These are phyloP conservation scores for Caloenas nicobarica DNA, from an alignment of 2,113 vertebrate species.

Conservation along the genomic window DNA sequence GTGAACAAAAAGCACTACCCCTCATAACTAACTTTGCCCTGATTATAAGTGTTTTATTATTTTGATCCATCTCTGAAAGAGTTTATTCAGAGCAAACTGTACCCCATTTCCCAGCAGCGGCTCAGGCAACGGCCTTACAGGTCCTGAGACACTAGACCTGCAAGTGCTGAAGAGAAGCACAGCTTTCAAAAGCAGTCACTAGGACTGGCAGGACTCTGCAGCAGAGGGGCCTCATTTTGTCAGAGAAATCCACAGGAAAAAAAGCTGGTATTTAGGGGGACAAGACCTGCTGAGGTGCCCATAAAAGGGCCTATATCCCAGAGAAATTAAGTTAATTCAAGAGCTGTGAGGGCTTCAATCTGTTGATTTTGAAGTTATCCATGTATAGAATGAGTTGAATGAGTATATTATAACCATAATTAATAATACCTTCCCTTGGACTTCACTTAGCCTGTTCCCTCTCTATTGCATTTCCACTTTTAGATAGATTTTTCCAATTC, in stretches of 20 bases:
- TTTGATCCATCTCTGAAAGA: neutral
- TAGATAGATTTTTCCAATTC: neutral
- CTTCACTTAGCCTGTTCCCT: neutral
- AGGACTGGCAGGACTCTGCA: neutral
- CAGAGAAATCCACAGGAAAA: neutral
- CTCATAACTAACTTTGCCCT: neutral
- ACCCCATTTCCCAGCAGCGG: neutral
- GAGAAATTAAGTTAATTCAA: neutral
- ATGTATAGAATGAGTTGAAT: neutral
- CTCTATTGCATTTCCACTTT: neutral
- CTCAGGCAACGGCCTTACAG: neutral
- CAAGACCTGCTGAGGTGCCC: neutral
- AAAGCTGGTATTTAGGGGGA: neutral
- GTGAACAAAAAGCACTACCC: neutral
- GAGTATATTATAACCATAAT: neutral
- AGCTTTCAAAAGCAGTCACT: neutral
- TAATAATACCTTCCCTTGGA: neutral
- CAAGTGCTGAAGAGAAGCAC: neutral
- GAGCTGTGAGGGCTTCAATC: neutral
- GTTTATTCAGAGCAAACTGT: neutral
- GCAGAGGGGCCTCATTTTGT: fast-evolving
- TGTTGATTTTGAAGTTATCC: neutral
- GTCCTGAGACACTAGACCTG: neutral
- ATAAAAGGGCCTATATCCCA: neutral
- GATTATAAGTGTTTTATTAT: neutral